These are phyloP conservation scores for Rhamnusium bicolor DNA, from an alignment of 2,888 invertebrate species.

Conservation along the genomic window DNA sequence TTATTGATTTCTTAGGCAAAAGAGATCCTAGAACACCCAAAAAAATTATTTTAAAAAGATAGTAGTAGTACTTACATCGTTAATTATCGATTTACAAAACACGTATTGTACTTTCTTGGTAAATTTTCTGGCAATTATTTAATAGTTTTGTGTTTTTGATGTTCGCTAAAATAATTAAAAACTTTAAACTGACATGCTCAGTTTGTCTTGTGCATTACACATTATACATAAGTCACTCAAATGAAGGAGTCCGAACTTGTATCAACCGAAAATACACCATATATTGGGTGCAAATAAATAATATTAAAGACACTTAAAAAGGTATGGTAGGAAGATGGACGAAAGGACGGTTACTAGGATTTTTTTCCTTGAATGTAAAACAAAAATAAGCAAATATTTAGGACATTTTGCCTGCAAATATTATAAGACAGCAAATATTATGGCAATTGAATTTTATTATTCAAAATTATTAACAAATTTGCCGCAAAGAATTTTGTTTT, in stretches of 20 bases:
- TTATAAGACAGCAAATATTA: not conserved
- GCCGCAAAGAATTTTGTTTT: no score
- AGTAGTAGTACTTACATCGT: slow-evolving; percentile 48
- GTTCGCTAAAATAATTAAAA: slow-evolving; percentile 50
- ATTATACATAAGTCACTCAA: slow-evolving; percentile 33
- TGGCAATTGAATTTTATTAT: no score
- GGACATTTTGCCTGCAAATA: not conserved
- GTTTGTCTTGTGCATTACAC: not conserved
- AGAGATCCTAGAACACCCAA: slow-evolving; percentile 27
- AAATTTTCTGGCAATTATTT: slow-evolving; percentile 47
- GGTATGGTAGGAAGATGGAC: slow-evolving; percentile 36
- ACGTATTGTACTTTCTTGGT: slow-evolving; percentile 50
- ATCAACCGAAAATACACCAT: slow-evolving; percentile 46
- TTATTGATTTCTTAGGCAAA: slow-evolving; percentile 33
- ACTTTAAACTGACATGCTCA: slow-evolving; percentile 27
- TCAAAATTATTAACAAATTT: no score
- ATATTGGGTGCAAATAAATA: not conserved
- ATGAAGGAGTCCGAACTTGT: slow-evolving; percentile 52
- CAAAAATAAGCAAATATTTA: not conserved
- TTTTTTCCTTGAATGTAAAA: slow-evolving; percentile 17
- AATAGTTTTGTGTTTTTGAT: slow-evolving; percentile 48
- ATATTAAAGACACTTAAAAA: not conserved
- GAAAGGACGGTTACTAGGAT: slow-evolving; percentile 40
- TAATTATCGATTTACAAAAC: slow-evolving; percentile 27
- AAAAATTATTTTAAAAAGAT: not conserved